Evolutionary conservation across 2,113 vertebrate species (phyloP).

Genomic region (Campylomormyrus numenius): DNA sequence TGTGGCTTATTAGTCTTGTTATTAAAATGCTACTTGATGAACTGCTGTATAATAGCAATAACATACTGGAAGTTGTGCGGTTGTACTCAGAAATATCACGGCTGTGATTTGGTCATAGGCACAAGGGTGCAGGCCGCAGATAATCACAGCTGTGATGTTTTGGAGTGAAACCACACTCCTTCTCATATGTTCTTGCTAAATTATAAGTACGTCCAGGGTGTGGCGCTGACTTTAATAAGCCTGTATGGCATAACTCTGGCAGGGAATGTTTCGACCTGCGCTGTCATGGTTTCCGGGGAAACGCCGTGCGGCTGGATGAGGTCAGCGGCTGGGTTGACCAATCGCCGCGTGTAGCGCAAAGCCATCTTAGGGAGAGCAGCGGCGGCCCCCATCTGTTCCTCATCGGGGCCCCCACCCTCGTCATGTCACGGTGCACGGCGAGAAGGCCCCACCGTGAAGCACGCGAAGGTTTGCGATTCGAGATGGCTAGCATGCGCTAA

Average conservation of each 20-base stretch:
- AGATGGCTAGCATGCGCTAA: background rate
- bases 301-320: background rate
- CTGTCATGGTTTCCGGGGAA: background rate
- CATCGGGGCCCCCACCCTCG: background rate
- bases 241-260: background rate
- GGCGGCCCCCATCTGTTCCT: background rate
- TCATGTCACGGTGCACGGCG: background rate
- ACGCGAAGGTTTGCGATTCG: background rate
- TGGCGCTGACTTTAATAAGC: background rate
- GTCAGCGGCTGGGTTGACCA: background rate
- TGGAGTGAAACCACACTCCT: background rate
- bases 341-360: background rate
- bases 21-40: too few relatives aligned
- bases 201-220: background rate
- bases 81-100: too few relatives aligned
- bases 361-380: background rate
- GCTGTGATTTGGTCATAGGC: background rate
- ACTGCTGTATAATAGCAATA: too few relatives aligned
- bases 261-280: background rate
- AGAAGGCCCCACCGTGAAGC: background rate
- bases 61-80: too few relatives aligned
- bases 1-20: too few relatives aligned
- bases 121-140: background rate
- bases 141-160: background rate
- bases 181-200: background rate